phyloP scores from a whole-genome alignment of 2,113 vertebrate species.

The Mola mola region DNA sequence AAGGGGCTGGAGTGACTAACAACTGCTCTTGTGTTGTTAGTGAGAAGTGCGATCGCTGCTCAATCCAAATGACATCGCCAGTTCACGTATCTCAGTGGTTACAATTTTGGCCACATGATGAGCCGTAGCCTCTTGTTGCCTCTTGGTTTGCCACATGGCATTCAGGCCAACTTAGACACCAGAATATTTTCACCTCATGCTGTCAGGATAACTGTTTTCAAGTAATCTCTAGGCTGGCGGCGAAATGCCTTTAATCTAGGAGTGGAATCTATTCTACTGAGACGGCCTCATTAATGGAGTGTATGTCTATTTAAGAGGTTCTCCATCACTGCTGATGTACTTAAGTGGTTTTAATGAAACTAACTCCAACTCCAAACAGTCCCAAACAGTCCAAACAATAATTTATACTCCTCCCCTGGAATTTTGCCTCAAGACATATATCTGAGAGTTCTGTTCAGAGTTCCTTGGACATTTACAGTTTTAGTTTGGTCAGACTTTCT shows the following conservation, averaged over 20 bases:
- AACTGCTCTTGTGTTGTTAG: too few relatives aligned
- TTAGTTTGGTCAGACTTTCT: background rate
- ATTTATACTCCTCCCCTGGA: background rate
- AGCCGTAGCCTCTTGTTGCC: constrained; percentile 2
- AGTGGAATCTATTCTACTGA: constrained; percentile 1
- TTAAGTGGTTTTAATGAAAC: background rate
- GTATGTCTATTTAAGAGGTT: too few relatives aligned
- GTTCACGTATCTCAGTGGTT: too few relatives aligned
- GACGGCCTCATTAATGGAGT: constrained; percentile 40
- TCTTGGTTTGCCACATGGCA: background rate
- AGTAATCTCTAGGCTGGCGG: constrained; percentile 30
- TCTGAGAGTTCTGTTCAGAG: background rate
- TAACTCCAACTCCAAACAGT: constrained; percentile 6
- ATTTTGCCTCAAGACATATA: background rate
- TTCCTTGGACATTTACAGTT: background rate
- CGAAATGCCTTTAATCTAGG: constrained; percentile 20
- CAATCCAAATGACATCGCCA: too few relatives aligned
- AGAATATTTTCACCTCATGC: constrained; percentile 14
- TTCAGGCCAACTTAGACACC: background rate
- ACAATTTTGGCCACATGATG: background rate
- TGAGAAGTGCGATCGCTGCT: too few relatives aligned
- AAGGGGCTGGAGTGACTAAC: too few relatives aligned
- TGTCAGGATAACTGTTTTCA: constrained; percentile 14
- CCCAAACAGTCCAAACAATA: background rate
- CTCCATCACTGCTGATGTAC: constrained; percentile 18